Evolutionary conservation across 1,140 invertebrate genomes (phyloP).

Genomic region (Drosophila ananassae): DNA sequence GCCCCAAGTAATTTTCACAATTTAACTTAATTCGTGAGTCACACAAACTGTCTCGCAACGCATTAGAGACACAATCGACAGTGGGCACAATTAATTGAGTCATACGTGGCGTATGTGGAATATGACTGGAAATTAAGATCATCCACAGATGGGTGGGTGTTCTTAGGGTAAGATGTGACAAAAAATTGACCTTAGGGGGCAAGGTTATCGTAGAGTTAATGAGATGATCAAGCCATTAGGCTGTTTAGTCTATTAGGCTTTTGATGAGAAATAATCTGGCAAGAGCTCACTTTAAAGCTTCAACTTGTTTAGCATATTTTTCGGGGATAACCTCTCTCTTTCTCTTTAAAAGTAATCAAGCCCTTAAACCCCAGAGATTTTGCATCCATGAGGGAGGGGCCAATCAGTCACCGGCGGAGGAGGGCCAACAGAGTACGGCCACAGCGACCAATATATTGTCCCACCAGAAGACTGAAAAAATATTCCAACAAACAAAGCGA

Average conservation of each 20-base stretch:
- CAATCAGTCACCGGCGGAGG: conserved; percentile 61
- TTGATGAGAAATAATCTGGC: not conserved
- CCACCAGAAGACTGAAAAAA: conserved; percentile 50
- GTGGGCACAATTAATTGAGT: conserved; percentile 62
- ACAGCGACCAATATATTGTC: conserved; percentile 67
- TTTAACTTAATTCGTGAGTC: conserved; percentile 77
- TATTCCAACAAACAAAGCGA: conserved; percentile 79
- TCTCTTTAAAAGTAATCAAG: conserved; percentile 36
- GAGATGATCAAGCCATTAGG: not conserved
- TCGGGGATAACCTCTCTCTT: not conserved
- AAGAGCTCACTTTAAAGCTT: not conserved
- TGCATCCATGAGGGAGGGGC: conserved; percentile 17
- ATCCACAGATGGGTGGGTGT: conserved; percentile 36
- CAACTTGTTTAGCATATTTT: not conserved
- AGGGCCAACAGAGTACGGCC: conserved; percentile 19
- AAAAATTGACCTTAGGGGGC: conserved; percentile 55
- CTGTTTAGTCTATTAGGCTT: not conserved
- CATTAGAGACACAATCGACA: conserved; percentile 25
- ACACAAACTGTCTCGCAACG: conserved; percentile 47
- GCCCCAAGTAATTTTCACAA: conserved; percentile 40
- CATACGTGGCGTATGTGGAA: conserved; percentile 23
- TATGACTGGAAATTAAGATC: conserved; percentile 37
- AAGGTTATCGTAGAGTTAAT: conserved; percentile 47
- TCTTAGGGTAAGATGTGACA: conserved; percentile 63
- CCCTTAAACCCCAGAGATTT: conserved; percentile 34